Conservation (phyloP, 2,113 vertebrate species). For the Brevimyrus niger region DNA sequence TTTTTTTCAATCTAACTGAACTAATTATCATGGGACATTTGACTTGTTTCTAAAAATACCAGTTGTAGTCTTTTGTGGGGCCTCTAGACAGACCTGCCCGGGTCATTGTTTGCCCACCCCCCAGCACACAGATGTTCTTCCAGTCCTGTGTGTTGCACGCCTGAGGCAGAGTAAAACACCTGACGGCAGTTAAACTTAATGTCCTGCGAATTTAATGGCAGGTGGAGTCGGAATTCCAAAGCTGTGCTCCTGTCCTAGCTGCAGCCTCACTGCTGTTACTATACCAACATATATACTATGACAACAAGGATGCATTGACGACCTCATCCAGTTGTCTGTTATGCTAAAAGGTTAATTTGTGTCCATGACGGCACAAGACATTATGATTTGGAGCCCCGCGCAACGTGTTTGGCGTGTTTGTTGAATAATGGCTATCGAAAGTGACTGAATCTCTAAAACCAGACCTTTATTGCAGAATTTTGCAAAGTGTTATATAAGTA, state of each 20-base stretch:
- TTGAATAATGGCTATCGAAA: background rate
- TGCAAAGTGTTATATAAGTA: background rate
- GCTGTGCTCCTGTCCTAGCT: background rate
- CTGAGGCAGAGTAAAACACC: background rate
- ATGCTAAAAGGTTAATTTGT: background rate
- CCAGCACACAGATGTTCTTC: background rate
- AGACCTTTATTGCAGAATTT: background rate
- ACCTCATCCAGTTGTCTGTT: background rate
- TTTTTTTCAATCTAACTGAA: background rate
- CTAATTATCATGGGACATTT: background rate
- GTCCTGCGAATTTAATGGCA: conserved; percentile 1
- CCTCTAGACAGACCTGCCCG: background rate
- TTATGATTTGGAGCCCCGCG: background rate
- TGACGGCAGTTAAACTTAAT: background rate
- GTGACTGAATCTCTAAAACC: background rate
- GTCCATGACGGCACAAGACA: background rate
- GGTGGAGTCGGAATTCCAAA: background rate
- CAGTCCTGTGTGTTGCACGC: background rate
- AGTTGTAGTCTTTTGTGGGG: background rate
- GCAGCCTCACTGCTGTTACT: background rate
- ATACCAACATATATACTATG: too few relatives aligned
- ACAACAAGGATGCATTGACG: background rate
- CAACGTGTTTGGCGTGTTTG: background rate
- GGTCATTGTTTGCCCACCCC: background rate
- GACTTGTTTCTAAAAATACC: background rate